phyloP scores from a whole-genome alignment of 2,888 invertebrate genomes.

The Iphiclides podalirius region DNA sequence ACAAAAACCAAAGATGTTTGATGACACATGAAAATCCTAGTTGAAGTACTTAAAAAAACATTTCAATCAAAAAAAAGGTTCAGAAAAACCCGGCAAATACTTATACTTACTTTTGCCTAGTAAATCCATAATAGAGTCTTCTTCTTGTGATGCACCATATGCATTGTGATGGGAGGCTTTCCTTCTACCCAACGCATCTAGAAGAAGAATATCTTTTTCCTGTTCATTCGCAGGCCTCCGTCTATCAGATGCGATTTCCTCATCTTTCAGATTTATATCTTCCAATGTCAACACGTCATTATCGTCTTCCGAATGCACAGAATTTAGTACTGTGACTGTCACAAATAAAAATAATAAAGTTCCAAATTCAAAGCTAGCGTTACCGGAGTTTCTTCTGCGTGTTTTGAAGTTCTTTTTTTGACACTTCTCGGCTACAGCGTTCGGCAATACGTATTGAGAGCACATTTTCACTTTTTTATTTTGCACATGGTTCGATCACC shows the following conservation, averaged over 20 bases:
- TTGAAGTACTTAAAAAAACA: no score
- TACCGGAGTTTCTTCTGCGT: conserved; percentile 36
- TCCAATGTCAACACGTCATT: conserved; percentile 71
- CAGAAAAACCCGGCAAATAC: no score
- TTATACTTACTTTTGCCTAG: conserved; percentile 88
- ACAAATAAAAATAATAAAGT: conserved; percentile 49
- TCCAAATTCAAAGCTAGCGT: conserved; percentile 28
- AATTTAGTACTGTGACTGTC: conserved; percentile 17
- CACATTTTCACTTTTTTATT: conserved; percentile 44
- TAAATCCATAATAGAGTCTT: conserved; percentile 89
- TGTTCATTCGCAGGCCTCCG: conserved; percentile 82
- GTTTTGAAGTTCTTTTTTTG: conserved; percentile 42
- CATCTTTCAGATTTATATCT: conserved; percentile 57
- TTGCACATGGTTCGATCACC: conserved; percentile 34
- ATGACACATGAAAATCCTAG: no score
- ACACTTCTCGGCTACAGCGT: conserved; percentile 52
- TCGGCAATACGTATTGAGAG: conserved; percentile 34
- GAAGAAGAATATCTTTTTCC: conserved; percentile 86
- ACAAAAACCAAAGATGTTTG: no score
- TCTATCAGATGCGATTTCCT: conserved; percentile 55
- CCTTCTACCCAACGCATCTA: conserved; percentile 86
- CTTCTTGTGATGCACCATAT: conserved; percentile 65
- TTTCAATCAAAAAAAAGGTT: no score
- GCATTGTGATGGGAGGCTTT: conserved; percentile 73
- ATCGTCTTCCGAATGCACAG: conserved; percentile 51